Base-by-base conservation (phyloP, 1,140 invertebrate species). In the Hycleus phaleratus region DNA sequence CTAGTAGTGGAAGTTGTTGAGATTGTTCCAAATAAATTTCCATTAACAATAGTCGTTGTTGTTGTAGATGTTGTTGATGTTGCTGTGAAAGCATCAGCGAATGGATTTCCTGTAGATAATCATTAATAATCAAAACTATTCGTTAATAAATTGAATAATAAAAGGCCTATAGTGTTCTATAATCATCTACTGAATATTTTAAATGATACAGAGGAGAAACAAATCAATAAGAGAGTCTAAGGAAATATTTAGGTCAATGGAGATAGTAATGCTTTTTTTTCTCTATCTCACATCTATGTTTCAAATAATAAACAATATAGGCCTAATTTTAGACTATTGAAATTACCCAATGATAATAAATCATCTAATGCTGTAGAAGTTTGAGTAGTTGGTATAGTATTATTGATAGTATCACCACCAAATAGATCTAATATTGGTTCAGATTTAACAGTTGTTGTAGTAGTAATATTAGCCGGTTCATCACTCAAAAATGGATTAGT, bases 401-500 rank as follows among this genome's bases (percentile, higher is more conserved):
- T 67, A 3, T 49, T 40, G 4, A 71, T 60, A 38, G 80, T 77
- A 47, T 82, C 71, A 53, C 81, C 79, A 42, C 84, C 83, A 74
- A 92, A 93, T 56, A 93, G 75, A 75, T 92, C 90, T 40, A 91
- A 83, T 64, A 91, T 91, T 26, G 85, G 83, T 70, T 87, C 85
- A 32, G 72, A 62, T 26, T 78, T 78, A 32, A 32, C 59, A 62
- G 71, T 42, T 70, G 65, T 71, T 12, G 69, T 63, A 18, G 18
- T 18, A 1, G 18, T 18, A 18, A 18, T 18, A 18, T 18, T 18
- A 18, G 18, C 18, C 8, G 65, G 59, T 49, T 78, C 78, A 39
- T 78, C 79, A 64, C 83, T 86, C 60, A 93, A 80, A 79, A 95
- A 95, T 59, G 92, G 91, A 79, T 94, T 94, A 68, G 90, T 93